Evolutionary conservation across 2,888 invertebrate species (phyloP), one percentile per base, ranked within the genome.

Genomic region (Ophion slaviceki): DNA sequence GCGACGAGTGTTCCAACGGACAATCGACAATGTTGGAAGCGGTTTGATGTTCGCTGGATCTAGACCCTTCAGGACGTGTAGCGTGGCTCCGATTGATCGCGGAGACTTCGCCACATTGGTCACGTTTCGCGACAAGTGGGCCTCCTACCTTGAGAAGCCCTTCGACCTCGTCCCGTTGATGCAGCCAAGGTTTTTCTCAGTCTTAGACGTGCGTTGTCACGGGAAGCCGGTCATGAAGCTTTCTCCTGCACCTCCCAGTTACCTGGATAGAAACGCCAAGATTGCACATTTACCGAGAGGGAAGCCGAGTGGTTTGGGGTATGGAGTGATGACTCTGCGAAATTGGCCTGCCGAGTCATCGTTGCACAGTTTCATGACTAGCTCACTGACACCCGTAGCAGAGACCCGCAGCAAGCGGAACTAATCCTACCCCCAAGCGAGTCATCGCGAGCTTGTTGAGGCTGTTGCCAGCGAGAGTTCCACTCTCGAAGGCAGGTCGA

Each of bases 401-500:
- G 36, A 68, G 71, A 76, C 62, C 62, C 77, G 28, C 61, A 81
- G 74, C 77, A 62, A 68, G 76, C 53, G 32, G 68, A 62, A 84
- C 81, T 36, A 81, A 80, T 53, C 36, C 68, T n/a, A 47, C 20
- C 57, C 59, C 61, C 70, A n/a, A 40, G 70, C 32, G 61, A 47
- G 67, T 45, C 67, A 78, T 68, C 77, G 67, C 68, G 80, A 75
- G 85, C 82, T 76, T 84, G 80, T 84, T 79, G 86, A 89, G 88
- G 89, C 89, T 88, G 86, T 89, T 88, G 86, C 88, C 84, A 76
- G 85, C 86, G 71, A 82, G 85, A 87, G 86, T 83, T 84, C 80
- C 81, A 80, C 80, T 82, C 76, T 62, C 75, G 72, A 77, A 79
- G 89, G 61, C 87, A 82, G 90, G 88, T 90, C 90, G 88, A 91